These are phyloP conservation scores for Helicolenus hilgendorfi DNA, from an alignment of 2,797 vertebrate species.

Conservation along the genomic window DNA sequence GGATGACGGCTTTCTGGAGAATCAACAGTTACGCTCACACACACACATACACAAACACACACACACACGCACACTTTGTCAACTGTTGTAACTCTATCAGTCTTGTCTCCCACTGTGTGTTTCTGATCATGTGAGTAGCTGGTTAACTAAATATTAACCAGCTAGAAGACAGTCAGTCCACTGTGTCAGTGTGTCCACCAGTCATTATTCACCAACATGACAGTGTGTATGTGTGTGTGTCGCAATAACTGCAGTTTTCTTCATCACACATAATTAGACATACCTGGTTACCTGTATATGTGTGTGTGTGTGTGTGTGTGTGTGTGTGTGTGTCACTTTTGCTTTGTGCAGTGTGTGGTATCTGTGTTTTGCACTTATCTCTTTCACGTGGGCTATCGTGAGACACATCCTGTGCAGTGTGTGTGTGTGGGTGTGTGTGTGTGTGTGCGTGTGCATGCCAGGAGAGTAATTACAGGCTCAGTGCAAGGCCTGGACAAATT, in stretches of 20 bases:
- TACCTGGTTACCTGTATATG: slow-evolving; percentile 6
- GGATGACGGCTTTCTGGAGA: slow-evolving; percentile 50
- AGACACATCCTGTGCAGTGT: slow-evolving; percentile 53
- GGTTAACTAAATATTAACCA: slow-evolving; percentile 72
- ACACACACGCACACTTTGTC: slow-evolving; percentile 6
- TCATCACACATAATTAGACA: slow-evolving; percentile 2
- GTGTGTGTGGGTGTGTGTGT: slow-evolving; percentile 30
- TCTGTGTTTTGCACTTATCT: slow-evolving; percentile 57
- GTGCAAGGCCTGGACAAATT: slow-evolving; percentile 81
- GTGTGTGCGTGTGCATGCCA: slow-evolving; percentile 45
- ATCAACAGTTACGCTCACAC: slow-evolving; percentile 25
- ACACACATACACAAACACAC: not conserved
- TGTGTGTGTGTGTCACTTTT: slow-evolving; percentile 50
- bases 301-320: not conserved
- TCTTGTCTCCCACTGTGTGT: slow-evolving; percentile 33
- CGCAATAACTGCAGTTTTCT: slow-evolving; percentile 21
- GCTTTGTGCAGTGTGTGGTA: slow-evolving; percentile 41
- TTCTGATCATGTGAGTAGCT: slow-evolving; percentile 45
- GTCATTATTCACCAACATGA: slow-evolving; percentile 38
- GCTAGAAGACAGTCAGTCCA: slow-evolving; percentile 44
- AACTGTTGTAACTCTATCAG: slow-evolving; percentile 5
- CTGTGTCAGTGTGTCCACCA: slow-evolving; percentile 49
- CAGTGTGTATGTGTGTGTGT: not conserved
- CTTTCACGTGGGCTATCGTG: slow-evolving; percentile 58
- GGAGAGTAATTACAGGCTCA: slow-evolving; percentile 79